A percentile compares a stretch with the other conserved stretches of the same genome.
These are phyloP conservation scores for Agelaius phoeniceus DNA, from an alignment of 2,113 vertebrate species.

Conservation along the genomic window DNA sequence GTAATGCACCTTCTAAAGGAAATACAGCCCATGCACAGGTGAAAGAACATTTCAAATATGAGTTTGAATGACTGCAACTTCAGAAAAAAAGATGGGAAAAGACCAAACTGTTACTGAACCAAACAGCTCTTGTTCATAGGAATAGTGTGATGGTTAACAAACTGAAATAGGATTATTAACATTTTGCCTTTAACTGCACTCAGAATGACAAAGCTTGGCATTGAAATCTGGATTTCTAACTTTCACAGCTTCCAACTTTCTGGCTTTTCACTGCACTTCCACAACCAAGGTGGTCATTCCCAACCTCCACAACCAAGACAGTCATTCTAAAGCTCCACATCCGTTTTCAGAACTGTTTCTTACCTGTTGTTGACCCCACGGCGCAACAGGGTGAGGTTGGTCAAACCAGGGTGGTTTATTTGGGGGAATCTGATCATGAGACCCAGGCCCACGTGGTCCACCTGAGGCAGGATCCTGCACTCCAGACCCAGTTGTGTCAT, in stretches of 20 bases:
- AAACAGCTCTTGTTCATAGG: neutral
- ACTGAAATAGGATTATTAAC: neutral
- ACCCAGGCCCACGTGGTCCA: conserved; percentile 78
- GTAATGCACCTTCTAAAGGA: neutral
- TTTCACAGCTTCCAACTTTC: neutral
- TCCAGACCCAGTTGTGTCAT: conserved; percentile 78
- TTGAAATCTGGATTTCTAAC: neutral
- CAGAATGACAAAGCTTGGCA: neutral
- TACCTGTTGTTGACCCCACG: conserved; percentile 88
- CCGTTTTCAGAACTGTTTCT: neutral
- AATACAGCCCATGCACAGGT: fast-evolving
- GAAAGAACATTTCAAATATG: neutral
- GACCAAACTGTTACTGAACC: neutral
- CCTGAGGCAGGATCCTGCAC: conserved; percentile 78
- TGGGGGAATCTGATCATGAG: conserved; percentile 83
- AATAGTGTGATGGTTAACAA: fast-evolving
- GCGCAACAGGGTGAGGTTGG: conserved; percentile 86
- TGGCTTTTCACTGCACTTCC: neutral
- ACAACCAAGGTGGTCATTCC: neutral
- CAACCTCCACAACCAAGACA: neutral
- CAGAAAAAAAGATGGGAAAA: neutral
- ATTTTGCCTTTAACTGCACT: neutral
- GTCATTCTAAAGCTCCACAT: no score
- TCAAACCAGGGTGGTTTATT: conserved; percentile 94
- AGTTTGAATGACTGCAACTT: neutral